These are phyloP conservation scores for Netta rufina DNA, from an alignment of 2,797 vertebrate species.

Conservation along the genomic window DNA sequence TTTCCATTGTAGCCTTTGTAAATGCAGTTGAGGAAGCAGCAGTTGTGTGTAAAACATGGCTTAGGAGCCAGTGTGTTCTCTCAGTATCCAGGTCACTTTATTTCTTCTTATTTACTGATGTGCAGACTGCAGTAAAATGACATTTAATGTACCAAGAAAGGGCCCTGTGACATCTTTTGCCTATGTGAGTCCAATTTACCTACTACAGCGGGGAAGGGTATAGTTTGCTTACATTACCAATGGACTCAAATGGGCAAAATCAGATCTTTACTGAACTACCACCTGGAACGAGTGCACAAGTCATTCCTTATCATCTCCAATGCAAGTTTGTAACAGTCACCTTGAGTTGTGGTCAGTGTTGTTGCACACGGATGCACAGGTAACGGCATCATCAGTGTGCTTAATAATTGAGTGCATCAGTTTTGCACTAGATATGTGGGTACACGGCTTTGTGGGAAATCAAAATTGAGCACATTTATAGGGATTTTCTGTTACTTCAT, in stretches of 20 bases:
- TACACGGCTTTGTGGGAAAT: background rate
- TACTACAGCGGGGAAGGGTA: background rate
- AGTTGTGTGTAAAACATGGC: background rate
- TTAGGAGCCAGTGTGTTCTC: background rate
- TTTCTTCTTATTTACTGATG: background rate
- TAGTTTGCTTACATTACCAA: background rate
- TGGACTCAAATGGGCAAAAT: background rate
- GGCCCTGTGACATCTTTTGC: background rate
- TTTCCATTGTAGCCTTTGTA: background rate
- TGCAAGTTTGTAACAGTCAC: background rate
- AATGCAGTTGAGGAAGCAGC: background rate
- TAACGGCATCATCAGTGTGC: background rate
- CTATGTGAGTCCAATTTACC: background rate
- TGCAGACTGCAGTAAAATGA: background rate
- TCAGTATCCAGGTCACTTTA: background rate
- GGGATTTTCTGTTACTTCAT: background rate
- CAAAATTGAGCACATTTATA: background rate
- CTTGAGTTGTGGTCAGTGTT: background rate
- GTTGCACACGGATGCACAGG: background rate
- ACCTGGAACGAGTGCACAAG: background rate
- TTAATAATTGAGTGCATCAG: no score
- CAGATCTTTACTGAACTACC: background rate
- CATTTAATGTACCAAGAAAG: slow-evolving; percentile 6
- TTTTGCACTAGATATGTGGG: background rate
- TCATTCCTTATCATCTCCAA: background rate